Evolutionary conservation across 2,113 vertebrate genomes (phyloP).

Genomic region (Pionites leucogaster): DNA sequence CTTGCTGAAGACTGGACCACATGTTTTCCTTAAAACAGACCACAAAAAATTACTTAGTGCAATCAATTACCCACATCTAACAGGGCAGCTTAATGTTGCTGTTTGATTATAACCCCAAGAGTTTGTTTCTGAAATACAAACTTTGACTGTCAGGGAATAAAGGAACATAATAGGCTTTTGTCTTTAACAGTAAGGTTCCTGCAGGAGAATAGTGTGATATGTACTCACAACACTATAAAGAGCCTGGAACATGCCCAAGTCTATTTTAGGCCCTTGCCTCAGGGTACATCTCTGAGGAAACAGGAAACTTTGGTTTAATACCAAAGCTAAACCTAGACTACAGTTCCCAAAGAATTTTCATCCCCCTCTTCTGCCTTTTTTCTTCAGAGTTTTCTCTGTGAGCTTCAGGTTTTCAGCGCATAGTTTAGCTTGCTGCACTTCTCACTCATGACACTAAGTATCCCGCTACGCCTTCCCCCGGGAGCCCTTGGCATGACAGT

Average conservation of each 20-base stretch:
- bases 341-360: not conserved
- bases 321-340: slow-evolving; percentile 9
- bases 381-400: not conserved
- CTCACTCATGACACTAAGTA: not conserved
- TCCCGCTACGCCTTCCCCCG: fast-evolving
- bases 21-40: slow-evolving; percentile 7
- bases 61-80: slow-evolving; percentile 25
- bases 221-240: not conserved
- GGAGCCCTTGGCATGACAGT: not conserved
- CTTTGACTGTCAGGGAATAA: not conserved
- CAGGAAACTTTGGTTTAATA: slow-evolving; percentile 33
- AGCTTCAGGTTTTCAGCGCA: not conserved
- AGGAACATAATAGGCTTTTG: slow-evolving; percentile 3
- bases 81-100: not conserved
- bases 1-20: not conserved
- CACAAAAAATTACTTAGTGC: not conserved
- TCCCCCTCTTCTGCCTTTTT: not conserved
- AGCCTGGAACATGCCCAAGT: slow-evolving; percentile 11
- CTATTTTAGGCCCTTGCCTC: slow-evolving; percentile 27
- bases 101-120: slow-evolving; percentile 18
- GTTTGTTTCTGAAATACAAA: slow-evolving; percentile 34
- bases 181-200: not conserved
- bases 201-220: not conserved
- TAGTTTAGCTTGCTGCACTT: not conserved
- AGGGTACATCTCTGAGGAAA: slow-evolving; percentile 15